phyloP scores from a whole-genome alignment of 2,888 invertebrate genomes.

The Papilio elwesi region DNA sequence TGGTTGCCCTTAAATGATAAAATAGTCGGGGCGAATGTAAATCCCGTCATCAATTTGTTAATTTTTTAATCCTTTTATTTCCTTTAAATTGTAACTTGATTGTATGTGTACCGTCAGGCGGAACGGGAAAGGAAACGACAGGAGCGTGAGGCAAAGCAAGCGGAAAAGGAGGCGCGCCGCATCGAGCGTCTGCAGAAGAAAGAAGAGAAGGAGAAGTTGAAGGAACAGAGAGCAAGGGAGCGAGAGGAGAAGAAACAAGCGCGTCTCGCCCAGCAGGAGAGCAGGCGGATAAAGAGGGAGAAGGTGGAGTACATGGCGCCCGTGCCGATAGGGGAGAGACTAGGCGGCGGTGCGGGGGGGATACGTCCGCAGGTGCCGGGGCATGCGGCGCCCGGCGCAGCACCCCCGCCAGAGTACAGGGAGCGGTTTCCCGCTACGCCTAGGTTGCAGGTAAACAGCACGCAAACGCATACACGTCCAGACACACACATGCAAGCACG shows the following conservation, averaged over 20 bases:
- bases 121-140: conserved; percentile 83
- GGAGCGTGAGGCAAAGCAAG: conserved; percentile 79
- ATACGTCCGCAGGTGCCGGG: conserved; percentile 37
- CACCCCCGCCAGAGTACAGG: conserved; percentile 43
- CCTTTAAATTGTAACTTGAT: background rate
- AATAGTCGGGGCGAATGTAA: too few relatives aligned
- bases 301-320: conserved; percentile 51
- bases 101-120: conserved; percentile 55
- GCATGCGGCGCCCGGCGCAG: conserved; percentile 41
- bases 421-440: conserved; percentile 63
- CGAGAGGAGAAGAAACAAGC: conserved; percentile 76
- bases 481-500: background rate
- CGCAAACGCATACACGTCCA: background rate
- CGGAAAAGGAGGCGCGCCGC: conserved; percentile 78
- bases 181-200: conserved; percentile 78
- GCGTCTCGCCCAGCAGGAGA: conserved; percentile 73
- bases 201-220: conserved; percentile 77
- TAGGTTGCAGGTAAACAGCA: conserved; percentile 57
- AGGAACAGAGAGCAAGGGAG: conserved; percentile 78
- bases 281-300: conserved; percentile 71
- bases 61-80: background rate
- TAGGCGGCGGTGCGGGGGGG: conserved; percentile 45
- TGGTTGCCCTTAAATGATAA: too few relatives aligned
- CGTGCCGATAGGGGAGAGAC: conserved; percentile 54
- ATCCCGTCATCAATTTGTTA: too few relatives aligned